Conservation (phyloP, 2,888 invertebrate genomes). For the Chrysotoxum bicinctum region DNA sequence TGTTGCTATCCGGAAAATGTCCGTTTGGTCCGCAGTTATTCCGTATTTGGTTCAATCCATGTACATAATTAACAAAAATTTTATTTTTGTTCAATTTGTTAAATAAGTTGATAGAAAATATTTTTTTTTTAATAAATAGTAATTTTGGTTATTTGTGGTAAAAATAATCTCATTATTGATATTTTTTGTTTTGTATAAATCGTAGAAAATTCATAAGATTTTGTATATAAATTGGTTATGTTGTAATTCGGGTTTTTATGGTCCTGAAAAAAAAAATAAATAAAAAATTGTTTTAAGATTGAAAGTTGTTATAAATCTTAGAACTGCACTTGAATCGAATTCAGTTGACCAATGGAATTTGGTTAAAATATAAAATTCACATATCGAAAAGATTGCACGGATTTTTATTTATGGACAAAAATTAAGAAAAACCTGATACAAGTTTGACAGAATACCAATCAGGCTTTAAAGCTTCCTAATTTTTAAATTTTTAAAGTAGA, state of each 20-base stretch:
- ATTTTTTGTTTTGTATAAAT: slow-evolving; percentile 15
- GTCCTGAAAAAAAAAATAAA: slow-evolving; percentile 50
- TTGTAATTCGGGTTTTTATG: slow-evolving; percentile 20
- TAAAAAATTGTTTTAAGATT: neutral
- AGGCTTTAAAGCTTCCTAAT: too few relatives aligned
- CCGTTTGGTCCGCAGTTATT: slow-evolving; percentile 62
- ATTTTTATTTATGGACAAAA: too few relatives aligned
- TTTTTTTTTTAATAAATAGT: neutral
- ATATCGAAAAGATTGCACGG: too few relatives aligned
- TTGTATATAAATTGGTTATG: slow-evolving; percentile 26
- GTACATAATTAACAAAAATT: slow-evolving; percentile 9
- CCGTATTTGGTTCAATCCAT: slow-evolving; percentile 45
- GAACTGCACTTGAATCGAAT: slow-evolving; percentile 43
- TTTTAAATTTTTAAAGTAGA: too few relatives aligned
- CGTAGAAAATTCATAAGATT: slow-evolving; percentile 67
- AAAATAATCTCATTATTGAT: slow-evolving; percentile 8
- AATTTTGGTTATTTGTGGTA: slow-evolving; percentile 1
- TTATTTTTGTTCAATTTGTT: neutral
- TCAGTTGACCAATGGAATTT: neutral
- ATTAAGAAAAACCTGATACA: too few relatives aligned
- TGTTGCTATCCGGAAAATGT: slow-evolving; percentile 33
- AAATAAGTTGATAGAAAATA: slow-evolving; percentile 25
- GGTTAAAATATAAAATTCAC: too few relatives aligned
- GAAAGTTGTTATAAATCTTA: neutral
- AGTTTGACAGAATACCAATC: too few relatives aligned